Conservation (phyloP, 2,888 invertebrate species). For the Hirtodrosophila histrioides region DNA sequence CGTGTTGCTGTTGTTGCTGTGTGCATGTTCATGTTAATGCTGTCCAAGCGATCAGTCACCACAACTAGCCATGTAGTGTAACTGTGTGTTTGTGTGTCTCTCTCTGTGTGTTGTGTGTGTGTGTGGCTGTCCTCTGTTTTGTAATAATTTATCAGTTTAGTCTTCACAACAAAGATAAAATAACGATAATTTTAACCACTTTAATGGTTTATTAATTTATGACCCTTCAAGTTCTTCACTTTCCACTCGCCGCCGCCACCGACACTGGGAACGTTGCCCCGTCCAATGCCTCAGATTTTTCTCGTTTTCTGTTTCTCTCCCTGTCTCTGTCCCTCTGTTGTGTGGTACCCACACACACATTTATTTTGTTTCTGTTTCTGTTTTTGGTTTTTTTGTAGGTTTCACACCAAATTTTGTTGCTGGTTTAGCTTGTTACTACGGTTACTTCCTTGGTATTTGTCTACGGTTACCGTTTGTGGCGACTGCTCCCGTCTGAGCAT, state of each 20-base stretch:
- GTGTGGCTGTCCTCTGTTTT: constrained; percentile 80
- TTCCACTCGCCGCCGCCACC: constrained; percentile 64
- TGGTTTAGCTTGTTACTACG: constrained; percentile 63
- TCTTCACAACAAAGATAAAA: constrained; percentile 83
- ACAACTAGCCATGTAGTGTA: constrained; percentile 40
- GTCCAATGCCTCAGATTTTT: constrained; percentile 51
- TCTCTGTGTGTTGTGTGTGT: constrained; percentile 1
- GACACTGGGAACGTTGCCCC: constrained; percentile 15
- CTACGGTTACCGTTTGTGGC: constrained; percentile 56
- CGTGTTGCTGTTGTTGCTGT: constrained; percentile 43
- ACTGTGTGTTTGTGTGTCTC: not conserved
- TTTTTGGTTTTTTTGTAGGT: constrained; percentile 52
- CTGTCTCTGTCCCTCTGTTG: constrained; percentile 7
- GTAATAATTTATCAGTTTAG: constrained; percentile 85
- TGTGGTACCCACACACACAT: constrained; percentile 21
- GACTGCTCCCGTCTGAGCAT: constrained; percentile 69
- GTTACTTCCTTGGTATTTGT: constrained; percentile 58
- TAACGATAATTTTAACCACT: constrained; percentile 84
- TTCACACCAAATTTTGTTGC: constrained; percentile 78
- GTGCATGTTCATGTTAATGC: constrained; percentile 79
- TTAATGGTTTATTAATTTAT: constrained; percentile 85
- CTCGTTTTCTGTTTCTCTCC: constrained; percentile 13
- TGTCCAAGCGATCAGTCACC: constrained; percentile 79
- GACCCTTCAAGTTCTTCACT: constrained; percentile 83
- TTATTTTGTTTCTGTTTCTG: constrained; percentile 30